These are phyloP conservation scores for Parazoanthus swiftii DNA, from an alignment of 92 coral and sea anemone species.

Conservation along the genomic window DNA sequence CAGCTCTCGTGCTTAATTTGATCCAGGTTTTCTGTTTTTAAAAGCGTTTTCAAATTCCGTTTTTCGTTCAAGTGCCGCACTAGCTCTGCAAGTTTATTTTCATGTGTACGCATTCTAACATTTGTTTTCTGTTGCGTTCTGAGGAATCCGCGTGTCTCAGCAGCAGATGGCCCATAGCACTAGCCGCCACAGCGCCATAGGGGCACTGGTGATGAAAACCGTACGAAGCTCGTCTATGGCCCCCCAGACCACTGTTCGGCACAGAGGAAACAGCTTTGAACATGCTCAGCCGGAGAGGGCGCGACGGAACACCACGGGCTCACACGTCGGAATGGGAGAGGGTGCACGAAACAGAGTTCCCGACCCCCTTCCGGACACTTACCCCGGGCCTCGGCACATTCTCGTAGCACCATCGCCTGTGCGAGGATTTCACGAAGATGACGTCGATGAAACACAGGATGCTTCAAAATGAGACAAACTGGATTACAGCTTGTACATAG, in stretches of 20 bases:
- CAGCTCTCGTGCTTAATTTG: too few relatives aligned
- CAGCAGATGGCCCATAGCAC: slow-evolving; percentile 36
- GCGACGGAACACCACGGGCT: slow-evolving; percentile 3
- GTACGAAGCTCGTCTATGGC: slow-evolving; percentile 10
- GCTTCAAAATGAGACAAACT: background rate
- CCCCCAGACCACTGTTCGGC: slow-evolving; percentile 8
- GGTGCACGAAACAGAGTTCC: slow-evolving; percentile 25
- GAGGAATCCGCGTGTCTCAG: slow-evolving; percentile 41
- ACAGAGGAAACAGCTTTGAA: slow-evolving; percentile 30
- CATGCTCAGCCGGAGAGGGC: background rate
- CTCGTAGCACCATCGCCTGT: slow-evolving; percentile 40
- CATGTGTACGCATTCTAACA: too few relatives aligned
- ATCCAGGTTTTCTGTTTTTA: too few relatives aligned
- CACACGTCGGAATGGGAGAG: slow-evolving; percentile 27
- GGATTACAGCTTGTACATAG: background rate
- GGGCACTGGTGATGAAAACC: slow-evolving; percentile 27
- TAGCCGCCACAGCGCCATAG: slow-evolving; percentile 30
- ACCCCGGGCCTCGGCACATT: slow-evolving; percentile 22
- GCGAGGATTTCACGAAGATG: background rate
- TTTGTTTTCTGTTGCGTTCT: background rate
- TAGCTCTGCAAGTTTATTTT: too few relatives aligned
- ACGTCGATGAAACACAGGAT: background rate
- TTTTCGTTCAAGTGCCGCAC: too few relatives aligned
- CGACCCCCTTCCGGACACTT: slow-evolving; percentile 36
- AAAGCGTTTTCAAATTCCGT: too few relatives aligned